Evolutionary conservation across 2,797 vertebrate genomes (phyloP).

Genomic region (Chelonia mydas): DNA sequence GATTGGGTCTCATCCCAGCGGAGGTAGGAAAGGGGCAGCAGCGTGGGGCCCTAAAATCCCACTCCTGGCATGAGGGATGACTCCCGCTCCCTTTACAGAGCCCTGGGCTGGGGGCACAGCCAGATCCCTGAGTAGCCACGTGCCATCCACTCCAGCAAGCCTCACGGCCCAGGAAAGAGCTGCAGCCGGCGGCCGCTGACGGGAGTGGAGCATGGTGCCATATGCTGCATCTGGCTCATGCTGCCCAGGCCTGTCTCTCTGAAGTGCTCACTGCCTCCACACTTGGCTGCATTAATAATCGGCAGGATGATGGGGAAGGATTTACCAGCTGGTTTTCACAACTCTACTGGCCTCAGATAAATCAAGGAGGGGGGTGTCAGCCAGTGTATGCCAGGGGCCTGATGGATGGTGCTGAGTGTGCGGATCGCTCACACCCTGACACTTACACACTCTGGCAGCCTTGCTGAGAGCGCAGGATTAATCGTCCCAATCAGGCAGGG

Average conservation of each 20-base stretch:
- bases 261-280: slow-evolving; percentile 29
- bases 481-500: slow-evolving; percentile 46
- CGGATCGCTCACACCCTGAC: slow-evolving; percentile 49
- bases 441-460: slow-evolving; percentile 35
- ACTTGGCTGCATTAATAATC: slow-evolving; percentile 69
- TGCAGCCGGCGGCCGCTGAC: accelerated
- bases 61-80: background rate
- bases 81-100: background rate
- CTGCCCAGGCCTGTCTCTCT: background rate
- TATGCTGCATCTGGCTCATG: background rate
- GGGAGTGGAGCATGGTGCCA: background rate
- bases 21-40: background rate
- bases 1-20: background rate
- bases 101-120: accelerated
- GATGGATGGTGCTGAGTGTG: slow-evolving; percentile 64
- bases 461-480: slow-evolving; percentile 16
- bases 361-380: slow-evolving; percentile 62
- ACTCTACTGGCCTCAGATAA: slow-evolving; percentile 74
- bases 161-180: background rate
- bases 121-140: background rate
- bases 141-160: background rate
- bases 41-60: background rate
- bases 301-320: slow-evolving; percentile 69
- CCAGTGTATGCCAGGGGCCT: slow-evolving; percentile 53
- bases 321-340: slow-evolving; percentile 76